Percentiles rank a stretch among this genome's conserved stretches.
These are phyloP conservation scores for Astropecten irregularis DNA, from an alignment of 53 echinoderm and acorn worm genomes.

Conservation along the genomic window DNA sequence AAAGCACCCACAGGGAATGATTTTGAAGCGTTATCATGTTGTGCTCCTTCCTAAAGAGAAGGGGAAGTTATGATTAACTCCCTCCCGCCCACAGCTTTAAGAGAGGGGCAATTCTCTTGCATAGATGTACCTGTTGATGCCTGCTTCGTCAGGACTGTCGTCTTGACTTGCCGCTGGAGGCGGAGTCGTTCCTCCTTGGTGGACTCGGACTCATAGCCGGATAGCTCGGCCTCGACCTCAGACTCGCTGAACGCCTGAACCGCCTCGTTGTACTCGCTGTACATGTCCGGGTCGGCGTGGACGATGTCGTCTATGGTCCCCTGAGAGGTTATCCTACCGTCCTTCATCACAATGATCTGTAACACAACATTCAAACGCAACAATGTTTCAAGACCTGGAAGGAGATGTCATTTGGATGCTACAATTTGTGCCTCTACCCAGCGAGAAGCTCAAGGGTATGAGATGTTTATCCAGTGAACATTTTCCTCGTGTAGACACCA, in stretches of 20 bases:
- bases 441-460: too few species aligned
- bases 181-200: constrained; percentile 17
- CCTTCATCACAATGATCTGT: constrained; percentile 79
- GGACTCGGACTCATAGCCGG: constrained; percentile 61
- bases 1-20: too few species aligned
- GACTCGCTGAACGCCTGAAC: constrained; percentile 57
- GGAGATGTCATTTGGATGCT: too few species aligned
- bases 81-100: too few species aligned
- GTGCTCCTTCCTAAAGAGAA: too few species aligned
- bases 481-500: too few species aligned
- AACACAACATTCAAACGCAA: neutral
- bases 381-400: neutral
- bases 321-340: constrained; percentile 57
- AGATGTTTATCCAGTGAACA: too few species aligned
- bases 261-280: constrained; percentile 61
- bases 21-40: too few species aligned
- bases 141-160: constrained; percentile 4
- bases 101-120: too few species aligned
- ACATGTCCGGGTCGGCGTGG: constrained; percentile 62
- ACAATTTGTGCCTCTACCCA: too few species aligned
- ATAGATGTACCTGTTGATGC: neutral
- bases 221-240: constrained; percentile 43
- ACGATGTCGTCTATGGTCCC: constrained; percentile 71
- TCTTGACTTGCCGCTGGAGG: constrained; percentile 27
- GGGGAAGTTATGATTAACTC: too few species aligned